Base-by-base conservation (phyloP, 2,888 invertebrate species). In the Trichacis sp. region DNA sequence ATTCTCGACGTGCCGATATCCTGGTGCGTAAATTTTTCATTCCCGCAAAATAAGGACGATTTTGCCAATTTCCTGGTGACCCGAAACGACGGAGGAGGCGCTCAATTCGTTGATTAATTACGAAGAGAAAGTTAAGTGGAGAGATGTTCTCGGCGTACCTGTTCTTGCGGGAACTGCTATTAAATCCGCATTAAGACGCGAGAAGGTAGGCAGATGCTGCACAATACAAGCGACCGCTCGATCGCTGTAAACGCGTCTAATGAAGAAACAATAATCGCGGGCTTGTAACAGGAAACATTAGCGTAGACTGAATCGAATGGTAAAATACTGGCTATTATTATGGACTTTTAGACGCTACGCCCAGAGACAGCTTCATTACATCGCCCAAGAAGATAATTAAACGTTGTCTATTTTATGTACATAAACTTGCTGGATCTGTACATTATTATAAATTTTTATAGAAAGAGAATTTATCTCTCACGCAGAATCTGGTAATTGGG, bases 181-280 rank as follows among this genome's bases (percentile, higher is more conserved):
- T 59, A 59, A 59, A 53, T 36, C 33, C 46, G 11, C 42, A 43
- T 48, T 48, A 59, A 42, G n/a, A 17, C 20, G 40, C 29, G 46
- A 40, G 49, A 24, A 14, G 38, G 19, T 30, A 52, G 46, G 48
- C 63, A 46, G 42, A 62, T 46, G 52, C 52, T 64, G 65, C 30
- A 57, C 58, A 61, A 56, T 45, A 30, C 36, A n/a, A 20, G 48
- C 43, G 14, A 11, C 24, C 24, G 54, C 40, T 9, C 46, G 36
- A 46, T 62, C 64, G 64, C 64, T 64, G 65, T 65, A 70, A 73
- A 53, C 70, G 69, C 68, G 71, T 70, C 73, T 71, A 77, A 77
- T 77, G 70, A 72, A 70, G 74, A 74, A 77, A 77, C 74, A 76
- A 78, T 77, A 78, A 63, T 65, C 62, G 54, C 60, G 54, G 49